Evolutionary conservation across 2,888 invertebrate genomes (phyloP), one percentile per base, ranked within the genome.

Genomic region (Sesamia inferens): DNA sequence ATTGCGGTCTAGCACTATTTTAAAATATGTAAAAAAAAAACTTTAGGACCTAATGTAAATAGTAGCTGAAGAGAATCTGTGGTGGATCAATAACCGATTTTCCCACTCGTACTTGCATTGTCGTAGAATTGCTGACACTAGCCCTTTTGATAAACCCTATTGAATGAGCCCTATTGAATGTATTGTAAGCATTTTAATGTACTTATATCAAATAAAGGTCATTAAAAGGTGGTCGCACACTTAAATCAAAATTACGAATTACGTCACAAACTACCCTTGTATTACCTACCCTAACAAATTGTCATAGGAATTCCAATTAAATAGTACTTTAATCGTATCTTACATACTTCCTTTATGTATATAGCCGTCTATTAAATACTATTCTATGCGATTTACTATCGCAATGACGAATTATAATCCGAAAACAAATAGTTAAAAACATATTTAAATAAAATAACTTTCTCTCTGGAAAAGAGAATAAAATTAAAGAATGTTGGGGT

Each of bases 371-470:
- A n/a, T n/a, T 16, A 31, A 6, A 22, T 0, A 16, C 22, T 78
- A 31, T 31, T 7, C 10, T 13, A 14, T 2, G 2, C 4, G 24
- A 58, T 65, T 55, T 51, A 16, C 6, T 22, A 64, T 48, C 48
- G 6, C 22, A 76, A 68, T 65, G 66, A 69, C 47, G 55, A 63
- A 42, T 68, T 48, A 0, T 82, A 76, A 83, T 71, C 81, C 54
- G 1, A 81, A 84, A 84, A 73, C 76, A 77, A 80, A 82, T 62
- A 82, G 42, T 55, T 76, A 6, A 5, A 10, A 47, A 48, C 65
- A 19, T 67, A 39, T 63, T 55, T 11, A 68, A 62, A 31, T 71
- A 71, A 39, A n/a, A 44, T 22, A 14, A 83, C 84, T 83, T 81
- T 83, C 84, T 83, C 76, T 68, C 59, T 14, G 1, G 39, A 14